A percentile compares a stretch with the other conserved stretches of the same genome.
These are phyloP conservation scores for Allacma fusca DNA, from an alignment of 2,888 invertebrate genomes.

Conservation along the genomic window DNA sequence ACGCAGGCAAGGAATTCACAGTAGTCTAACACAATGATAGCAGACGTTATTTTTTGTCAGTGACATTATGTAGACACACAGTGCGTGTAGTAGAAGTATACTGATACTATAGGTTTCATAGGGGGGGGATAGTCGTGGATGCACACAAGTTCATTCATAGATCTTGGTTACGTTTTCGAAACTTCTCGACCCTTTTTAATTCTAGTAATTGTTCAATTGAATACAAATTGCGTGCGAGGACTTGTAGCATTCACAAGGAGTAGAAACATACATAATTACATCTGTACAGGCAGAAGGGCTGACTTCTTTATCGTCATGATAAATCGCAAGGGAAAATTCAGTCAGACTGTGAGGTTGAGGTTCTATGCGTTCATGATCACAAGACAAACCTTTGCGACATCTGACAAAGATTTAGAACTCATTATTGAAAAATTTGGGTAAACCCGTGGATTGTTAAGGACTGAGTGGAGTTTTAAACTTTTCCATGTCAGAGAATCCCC, in stretches of 20 bases:
- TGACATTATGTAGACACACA: neutral
- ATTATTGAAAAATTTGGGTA: neutral
- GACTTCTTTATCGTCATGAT: no score
- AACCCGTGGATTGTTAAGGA: neutral
- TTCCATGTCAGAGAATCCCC: neutral
- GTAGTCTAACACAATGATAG: no score
- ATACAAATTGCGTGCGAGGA: slow-evolving; percentile 2
- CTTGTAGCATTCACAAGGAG: no score
- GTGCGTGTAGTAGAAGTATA: neutral
- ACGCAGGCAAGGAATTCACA: neutral
- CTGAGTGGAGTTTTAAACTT: neutral
- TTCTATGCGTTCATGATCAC: no score
- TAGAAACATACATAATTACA: no score
- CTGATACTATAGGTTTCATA: neutral
- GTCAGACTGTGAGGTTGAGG: no score
- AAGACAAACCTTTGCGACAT: neutral
- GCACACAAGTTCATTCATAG: neutral
- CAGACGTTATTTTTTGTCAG: no score
- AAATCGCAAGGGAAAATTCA: no score
- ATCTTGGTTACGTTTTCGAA: neutral
- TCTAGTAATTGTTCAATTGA: neutral
- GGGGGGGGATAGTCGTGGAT: no score
- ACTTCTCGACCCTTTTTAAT: neutral
- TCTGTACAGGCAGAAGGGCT: no score
- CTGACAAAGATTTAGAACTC: neutral